These are phyloP conservation scores for Drosophila kohkoa DNA, from an alignment of 1,140 invertebrate genomes.

Conservation along the genomic window DNA sequence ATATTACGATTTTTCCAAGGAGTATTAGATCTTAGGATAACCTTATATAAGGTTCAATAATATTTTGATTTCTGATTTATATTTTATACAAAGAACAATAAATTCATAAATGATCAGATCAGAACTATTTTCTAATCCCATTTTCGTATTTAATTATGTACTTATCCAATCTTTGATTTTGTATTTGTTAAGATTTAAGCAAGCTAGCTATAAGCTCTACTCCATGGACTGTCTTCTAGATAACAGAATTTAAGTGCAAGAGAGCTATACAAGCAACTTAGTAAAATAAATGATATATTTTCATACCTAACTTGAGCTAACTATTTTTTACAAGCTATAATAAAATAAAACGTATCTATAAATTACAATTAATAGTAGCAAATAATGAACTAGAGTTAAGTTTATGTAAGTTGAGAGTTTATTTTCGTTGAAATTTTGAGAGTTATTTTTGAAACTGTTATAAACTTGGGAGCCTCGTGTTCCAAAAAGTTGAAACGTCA, in stretches of 20 bases:
- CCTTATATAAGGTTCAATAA: too few relatives aligned
- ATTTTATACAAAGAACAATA: too few relatives aligned
- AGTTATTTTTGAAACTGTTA: constrained; percentile 73
- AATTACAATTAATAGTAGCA: constrained; percentile 7
- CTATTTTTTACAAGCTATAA: constrained; percentile 55
- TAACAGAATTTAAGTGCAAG: constrained; percentile 74
- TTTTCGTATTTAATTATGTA: neutral
- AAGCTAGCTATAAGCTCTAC: constrained; percentile 69
- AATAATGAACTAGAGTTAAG: constrained; percentile 22
- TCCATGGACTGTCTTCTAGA: constrained; percentile 80
- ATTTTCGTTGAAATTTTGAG: constrained; percentile 56
- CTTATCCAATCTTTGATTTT: neutral
- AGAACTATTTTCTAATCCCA: too few relatives aligned
- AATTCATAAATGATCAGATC: too few relatives aligned
- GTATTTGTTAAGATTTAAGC: neutral
- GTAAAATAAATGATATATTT: constrained; percentile 58
- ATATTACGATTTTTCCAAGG: too few relatives aligned
- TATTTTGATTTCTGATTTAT: too few relatives aligned
- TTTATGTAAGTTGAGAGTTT: constrained; percentile 27
- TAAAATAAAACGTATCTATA: constrained; percentile 15
- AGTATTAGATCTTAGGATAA: too few relatives aligned
- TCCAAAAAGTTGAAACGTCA: constrained; percentile 61
- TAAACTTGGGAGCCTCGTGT: constrained; percentile 53
- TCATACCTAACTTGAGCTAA: constrained; percentile 65
- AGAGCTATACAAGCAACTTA: constrained; percentile 28